Conservation (phyloP, 2,888 invertebrate species). For the Pseudanteris insignis region DNA sequence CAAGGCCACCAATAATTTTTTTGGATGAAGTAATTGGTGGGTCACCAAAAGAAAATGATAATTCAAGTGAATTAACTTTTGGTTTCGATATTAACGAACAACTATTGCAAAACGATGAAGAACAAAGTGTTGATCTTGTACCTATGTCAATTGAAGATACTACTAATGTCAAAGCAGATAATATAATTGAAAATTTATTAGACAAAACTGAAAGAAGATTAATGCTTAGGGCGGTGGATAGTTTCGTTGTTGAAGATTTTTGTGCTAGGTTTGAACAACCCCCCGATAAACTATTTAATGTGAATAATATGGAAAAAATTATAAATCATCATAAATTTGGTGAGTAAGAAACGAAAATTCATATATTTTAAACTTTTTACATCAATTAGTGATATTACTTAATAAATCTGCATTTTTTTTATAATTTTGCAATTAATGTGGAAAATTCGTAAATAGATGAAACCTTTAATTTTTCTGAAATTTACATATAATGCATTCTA, state of each 20-base stretch:
- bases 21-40: constrained; percentile 69
- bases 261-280: constrained; percentile 25
- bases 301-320: constrained; percentile 26
- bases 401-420: too few species aligned
- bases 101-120: constrained; percentile 69
- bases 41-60: constrained; percentile 55
- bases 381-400: too few species aligned
- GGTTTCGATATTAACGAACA: constrained; percentile 83
- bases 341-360: constrained; percentile 10
- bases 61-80: constrained; percentile 76
- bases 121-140: constrained; percentile 36
- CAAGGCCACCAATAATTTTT: constrained; percentile 78
- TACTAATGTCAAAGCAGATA: constrained; percentile 5
- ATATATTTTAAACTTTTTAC: too few species aligned
- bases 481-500: too few species aligned
- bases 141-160: constrained; percentile 11
- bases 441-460: too few species aligned
- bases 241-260: constrained; percentile 66
- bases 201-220: constrained; percentile 27
- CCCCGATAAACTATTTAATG: constrained; percentile 23
- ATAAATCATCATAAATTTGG: constrained; percentile 23
- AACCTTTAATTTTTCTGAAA: too few species aligned
- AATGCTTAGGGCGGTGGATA: constrained; percentile 54
- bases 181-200: constrained; percentile 11
- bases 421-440: too few species aligned